Conservation (phyloP, 2,888 invertebrate species). For the Callinectes sapidus region DNA sequence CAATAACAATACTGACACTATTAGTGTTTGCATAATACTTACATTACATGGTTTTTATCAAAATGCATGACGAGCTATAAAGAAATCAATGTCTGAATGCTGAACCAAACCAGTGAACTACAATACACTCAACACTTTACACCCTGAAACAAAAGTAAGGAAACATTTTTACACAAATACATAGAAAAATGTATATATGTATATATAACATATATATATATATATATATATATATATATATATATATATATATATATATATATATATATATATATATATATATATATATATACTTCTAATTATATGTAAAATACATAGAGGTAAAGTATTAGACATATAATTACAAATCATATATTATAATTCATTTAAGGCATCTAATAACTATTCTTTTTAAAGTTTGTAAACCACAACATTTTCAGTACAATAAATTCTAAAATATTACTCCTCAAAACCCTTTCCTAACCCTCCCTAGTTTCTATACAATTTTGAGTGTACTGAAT, state of each 20-base stretch:
- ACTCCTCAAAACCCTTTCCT: background rate
- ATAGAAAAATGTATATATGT: conserved; percentile 35
- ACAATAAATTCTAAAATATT: background rate
- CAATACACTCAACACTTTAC: background rate
- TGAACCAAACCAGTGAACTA: conserved; percentile 13
- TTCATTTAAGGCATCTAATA: conserved; percentile 24
- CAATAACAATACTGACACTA: background rate
- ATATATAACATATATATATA: conserved; percentile 48
- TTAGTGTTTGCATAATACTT: conserved; percentile 4
- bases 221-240: conserved; percentile 49
- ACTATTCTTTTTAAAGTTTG: background rate
- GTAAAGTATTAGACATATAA: conserved; percentile 15
- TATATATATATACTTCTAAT: conserved; percentile 47
- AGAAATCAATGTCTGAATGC: background rate
- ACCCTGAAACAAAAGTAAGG: background rate
- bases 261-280: conserved; percentile 53
- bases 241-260: conserved; percentile 52
- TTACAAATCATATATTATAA: background rate
- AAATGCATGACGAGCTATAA: background rate
- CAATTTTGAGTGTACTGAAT: background rate
- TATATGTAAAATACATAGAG: conserved; percentile 42
- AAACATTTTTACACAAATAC: conserved; percentile 10
- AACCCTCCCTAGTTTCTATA: background rate
- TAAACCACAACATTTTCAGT: background rate
- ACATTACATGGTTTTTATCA: background rate